phyloP scores from a whole-genome alignment of 2,888 invertebrate genomes.

The Yponomeuta plumbellus region DNA sequence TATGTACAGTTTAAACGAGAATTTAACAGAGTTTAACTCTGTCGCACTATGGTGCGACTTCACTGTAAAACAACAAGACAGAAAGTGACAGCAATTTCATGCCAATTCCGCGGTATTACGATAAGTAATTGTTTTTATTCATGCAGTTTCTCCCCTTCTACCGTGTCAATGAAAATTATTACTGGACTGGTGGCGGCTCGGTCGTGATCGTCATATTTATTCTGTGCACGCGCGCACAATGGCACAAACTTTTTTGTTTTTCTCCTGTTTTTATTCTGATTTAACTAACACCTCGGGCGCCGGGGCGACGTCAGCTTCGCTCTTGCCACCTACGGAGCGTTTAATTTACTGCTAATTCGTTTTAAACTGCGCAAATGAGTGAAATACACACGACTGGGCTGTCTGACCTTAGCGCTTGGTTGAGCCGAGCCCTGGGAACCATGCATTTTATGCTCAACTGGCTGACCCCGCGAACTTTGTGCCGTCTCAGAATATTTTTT shows the following conservation, averaged over 20 bases:
- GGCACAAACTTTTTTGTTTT: constrained; percentile 1
- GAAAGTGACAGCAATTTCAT: not conserved
- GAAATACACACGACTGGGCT: constrained; percentile 3
- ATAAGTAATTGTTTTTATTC: not conserved
- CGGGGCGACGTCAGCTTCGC: not conserved
- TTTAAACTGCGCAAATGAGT: constrained; percentile 14
- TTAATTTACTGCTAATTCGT: constrained; percentile 16
- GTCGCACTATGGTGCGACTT: not conserved
- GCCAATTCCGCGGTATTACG: not conserved
- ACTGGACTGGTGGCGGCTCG: constrained; percentile 15
- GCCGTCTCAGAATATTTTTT: too few relatives aligned
- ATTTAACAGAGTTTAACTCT: too few relatives aligned
- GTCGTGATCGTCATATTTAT: constrained; percentile 18
- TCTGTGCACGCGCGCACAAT: constrained; percentile 18
- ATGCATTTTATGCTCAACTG: too few relatives aligned
- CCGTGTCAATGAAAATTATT: constrained; percentile 14
- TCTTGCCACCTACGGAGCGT: constrained; percentile 14
- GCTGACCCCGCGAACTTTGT: too few relatives aligned
- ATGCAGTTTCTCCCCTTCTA: not conserved
- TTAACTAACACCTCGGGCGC: constrained; percentile 16
- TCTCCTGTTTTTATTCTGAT: constrained; percentile 9
- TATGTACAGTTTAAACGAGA: too few relatives aligned
- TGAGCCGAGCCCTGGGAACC: too few relatives aligned
- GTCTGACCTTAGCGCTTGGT: not conserved
- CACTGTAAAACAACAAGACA: not conserved